Percentiles rank a stretch among this genome's conserved stretches.
Conservation (phyloP, 2,113 vertebrate genomes). For the Eurystomus gularis region DNA sequence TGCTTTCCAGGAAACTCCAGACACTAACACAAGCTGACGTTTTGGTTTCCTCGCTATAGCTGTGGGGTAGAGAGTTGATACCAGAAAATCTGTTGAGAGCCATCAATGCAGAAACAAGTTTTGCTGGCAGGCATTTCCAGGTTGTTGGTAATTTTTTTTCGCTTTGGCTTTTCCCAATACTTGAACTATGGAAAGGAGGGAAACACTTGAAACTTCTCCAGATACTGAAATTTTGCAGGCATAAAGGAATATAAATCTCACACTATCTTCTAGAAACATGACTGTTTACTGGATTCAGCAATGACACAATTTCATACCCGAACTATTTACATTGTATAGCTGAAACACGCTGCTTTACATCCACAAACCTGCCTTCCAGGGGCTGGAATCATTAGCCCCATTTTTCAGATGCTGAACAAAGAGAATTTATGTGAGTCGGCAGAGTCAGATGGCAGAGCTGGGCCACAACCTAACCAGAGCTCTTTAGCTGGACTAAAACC, state of each 20-base stretch:
- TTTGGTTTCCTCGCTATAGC: slow-evolving; percentile 8
- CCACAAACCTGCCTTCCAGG: background rate
- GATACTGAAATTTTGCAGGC: background rate
- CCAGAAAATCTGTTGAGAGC: slow-evolving; percentile 11
- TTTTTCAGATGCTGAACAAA: background rate
- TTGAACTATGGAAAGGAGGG: background rate
- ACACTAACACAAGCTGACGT: background rate
- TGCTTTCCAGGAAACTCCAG: slow-evolving; percentile 9
- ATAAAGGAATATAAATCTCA: background rate
- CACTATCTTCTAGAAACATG: background rate
- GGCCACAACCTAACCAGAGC: background rate
- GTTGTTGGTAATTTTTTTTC: background rate
- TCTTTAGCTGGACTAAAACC: background rate
- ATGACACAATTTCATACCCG: background rate
- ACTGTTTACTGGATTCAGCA: background rate
- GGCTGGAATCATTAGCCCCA: background rate
- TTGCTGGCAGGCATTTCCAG: background rate
- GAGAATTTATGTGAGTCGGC: background rate
- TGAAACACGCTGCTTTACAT: background rate
- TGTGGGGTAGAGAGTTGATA: background rate
- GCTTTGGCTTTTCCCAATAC: background rate
- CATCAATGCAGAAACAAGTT: background rate
- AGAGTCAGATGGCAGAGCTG: background rate
- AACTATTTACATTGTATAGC: background rate
- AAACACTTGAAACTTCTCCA: background rate